Evolutionary conservation across 2,888 invertebrate genomes (phyloP).

Genomic region (Acrobasis consociella): DNA sequence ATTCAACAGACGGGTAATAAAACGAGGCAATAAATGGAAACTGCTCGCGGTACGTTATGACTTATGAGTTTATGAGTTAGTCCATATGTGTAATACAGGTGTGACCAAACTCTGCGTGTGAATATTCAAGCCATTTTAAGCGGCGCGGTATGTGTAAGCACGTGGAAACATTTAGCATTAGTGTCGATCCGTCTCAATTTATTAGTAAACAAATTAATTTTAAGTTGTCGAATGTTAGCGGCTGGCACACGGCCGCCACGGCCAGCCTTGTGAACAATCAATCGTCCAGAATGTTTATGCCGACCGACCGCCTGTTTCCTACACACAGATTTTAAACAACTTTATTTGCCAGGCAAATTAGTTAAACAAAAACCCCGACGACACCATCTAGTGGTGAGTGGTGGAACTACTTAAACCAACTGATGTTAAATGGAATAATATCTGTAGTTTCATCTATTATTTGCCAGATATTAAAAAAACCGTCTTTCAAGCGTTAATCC

Average conservation of each 20-base stretch:
- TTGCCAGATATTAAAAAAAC: no score
- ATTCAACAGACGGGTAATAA: constrained; percentile 46
- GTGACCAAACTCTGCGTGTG: constrained; percentile 53
- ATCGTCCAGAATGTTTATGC: constrained; percentile 50
- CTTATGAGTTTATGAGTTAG: constrained; percentile 34
- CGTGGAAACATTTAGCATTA: constrained; percentile 19
- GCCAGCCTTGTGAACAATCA: constrained; percentile 49
- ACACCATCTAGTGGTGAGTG: no score
- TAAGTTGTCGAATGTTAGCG: constrained; percentile 25
- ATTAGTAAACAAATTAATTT: constrained; percentile 28
- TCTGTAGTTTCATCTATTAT: no score
- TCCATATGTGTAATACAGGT: constrained; percentile 37
- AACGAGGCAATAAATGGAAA: constrained; percentile 41
- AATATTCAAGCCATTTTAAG: constrained; percentile 15
- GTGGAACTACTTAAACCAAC: no score
- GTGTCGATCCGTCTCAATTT: constrained; percentile 17
- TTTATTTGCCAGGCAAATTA: no score
- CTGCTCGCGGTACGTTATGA: constrained; percentile 45
- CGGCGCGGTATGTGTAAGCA: constrained; percentile 15
- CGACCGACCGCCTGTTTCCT: constrained; percentile 31
- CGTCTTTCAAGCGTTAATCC: no score
- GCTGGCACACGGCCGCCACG: constrained; percentile 17
- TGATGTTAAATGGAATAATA: no score
- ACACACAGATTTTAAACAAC: neutral
- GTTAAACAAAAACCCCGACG: no score